A percentile compares a stretch with the other conserved stretches of the same genome.
phyloP scores from a whole-genome alignment of 1,140 invertebrate genomes.

The Brachionus angularis region DNA sequence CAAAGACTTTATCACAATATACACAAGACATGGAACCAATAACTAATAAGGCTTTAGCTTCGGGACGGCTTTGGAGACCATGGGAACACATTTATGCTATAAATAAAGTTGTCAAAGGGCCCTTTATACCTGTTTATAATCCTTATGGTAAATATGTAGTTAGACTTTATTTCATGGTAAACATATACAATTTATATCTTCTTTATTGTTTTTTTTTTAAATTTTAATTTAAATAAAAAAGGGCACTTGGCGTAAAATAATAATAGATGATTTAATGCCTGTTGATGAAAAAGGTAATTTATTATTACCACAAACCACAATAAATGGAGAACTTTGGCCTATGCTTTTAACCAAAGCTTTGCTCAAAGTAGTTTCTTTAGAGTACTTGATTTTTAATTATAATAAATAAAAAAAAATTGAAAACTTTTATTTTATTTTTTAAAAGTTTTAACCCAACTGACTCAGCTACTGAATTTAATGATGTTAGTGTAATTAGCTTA shows the following conservation, averaged over 20 bases:
- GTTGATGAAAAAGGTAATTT: constrained; percentile 55
- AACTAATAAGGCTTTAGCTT: constrained; percentile 45
- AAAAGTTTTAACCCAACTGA: constrained; percentile 21
- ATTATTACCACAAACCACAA: constrained; percentile 52
- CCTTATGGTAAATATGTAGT: constrained; percentile 58
- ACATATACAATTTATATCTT: constrained; percentile 22
- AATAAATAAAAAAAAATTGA: no score
- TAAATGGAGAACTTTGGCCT: constrained; percentile 57
- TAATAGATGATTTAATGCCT: constrained; percentile 57
- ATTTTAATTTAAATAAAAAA: constrained; percentile 23
- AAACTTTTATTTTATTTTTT: background rate
- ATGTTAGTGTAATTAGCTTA: constrained; percentile 54
- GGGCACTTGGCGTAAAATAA: constrained; percentile 58
- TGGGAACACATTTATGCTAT: constrained; percentile 59
- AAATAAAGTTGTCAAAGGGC: constrained; percentile 56
- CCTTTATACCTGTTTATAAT: constrained; percentile 53
- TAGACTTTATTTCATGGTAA: constrained; percentile 58
- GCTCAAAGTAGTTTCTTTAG: constrained; percentile 57
- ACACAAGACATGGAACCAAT: constrained; percentile 42
- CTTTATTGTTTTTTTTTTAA: no score
- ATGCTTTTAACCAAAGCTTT: constrained; percentile 57
- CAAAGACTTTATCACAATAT: constrained; percentile 45
- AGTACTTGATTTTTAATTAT: constrained; percentile 50
- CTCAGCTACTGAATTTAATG: constrained; percentile 54
- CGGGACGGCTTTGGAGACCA: constrained; percentile 53